phyloP scores from a whole-genome alignment of 2,113 vertebrate genomes.

The Brachyhypopomus occidentalis region DNA sequence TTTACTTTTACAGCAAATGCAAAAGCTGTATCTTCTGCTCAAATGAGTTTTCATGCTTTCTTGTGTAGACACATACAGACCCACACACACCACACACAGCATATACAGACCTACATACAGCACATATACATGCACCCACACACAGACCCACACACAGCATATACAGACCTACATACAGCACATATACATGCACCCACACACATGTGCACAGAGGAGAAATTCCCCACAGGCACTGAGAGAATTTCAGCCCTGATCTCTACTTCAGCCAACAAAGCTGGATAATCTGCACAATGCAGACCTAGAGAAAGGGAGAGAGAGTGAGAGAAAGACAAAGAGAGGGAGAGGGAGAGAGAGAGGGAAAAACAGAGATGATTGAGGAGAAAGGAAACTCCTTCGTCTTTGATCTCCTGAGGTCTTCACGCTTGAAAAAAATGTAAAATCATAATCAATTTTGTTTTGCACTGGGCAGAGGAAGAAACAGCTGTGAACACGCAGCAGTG shows the following conservation, averaged over 20 bases:
- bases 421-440: no score
- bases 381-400: background rate
- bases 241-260: background rate
- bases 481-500: no score
- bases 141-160: background rate
- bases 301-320: background rate
- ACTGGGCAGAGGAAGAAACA: no score
- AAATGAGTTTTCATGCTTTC: background rate
- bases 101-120: no score
- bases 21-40: no score
- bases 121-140: conserved; percentile 7
- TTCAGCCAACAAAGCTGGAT: conserved; percentile 28
- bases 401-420: background rate
- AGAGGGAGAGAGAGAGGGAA: background rate
- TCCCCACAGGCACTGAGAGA: no score
- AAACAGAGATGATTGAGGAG: background rate
- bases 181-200: no score
- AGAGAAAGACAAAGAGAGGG: background rate
- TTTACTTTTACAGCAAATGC: no score
- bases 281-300: background rate
- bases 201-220: no score
- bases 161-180: no score
- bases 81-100: background rate
- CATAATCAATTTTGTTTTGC: no score
- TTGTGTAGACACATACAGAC: background rate